These are phyloP conservation scores for Echiichthys vipera DNA, from an alignment of 2,797 vertebrate genomes.

Conservation along the genomic window DNA sequence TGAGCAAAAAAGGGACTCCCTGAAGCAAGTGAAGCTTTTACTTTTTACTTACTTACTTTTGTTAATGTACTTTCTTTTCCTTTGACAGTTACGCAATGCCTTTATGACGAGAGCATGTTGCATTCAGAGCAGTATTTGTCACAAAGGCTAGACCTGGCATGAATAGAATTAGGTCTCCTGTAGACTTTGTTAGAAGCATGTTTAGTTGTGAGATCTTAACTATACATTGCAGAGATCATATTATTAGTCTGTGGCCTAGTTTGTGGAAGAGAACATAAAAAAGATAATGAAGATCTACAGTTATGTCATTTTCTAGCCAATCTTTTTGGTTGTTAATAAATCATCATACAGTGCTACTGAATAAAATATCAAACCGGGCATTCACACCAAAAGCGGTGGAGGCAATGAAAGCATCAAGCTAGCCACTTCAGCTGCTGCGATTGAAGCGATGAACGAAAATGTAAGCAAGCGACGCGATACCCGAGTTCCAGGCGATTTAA, in stretches of 20 bases:
- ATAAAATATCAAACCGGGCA: too few relatives aligned
- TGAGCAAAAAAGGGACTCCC: conserved; percentile 22
- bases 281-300: background rate
- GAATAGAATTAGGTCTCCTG: background rate
- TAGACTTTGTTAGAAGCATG: background rate
- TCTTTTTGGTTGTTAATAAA: background rate
- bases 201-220: conserved; percentile 3
- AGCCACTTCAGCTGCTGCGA: too few relatives aligned
- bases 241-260: background rate
- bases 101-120: conserved; percentile 22
- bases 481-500: too few relatives aligned
- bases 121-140: conserved; percentile 30
- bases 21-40: conserved; percentile 49
- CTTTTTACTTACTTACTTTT: too few relatives aligned
- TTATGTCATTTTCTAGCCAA: background rate
- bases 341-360: background rate
- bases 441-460: too few relatives aligned
- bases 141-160: background rate
- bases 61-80: conserved; percentile 20
- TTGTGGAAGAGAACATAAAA: background rate
- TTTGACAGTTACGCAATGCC: conserved; percentile 30
- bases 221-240: background rate
- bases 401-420: too few relatives aligned
- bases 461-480: too few relatives aligned
- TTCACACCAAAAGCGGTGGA: too few relatives aligned